A percentile compares a stretch with the other conserved stretches of the same genome.
These are phyloP conservation scores for Philonicus albiceps DNA, from an alignment of 2,888 invertebrate genomes.

Conservation along the genomic window DNA sequence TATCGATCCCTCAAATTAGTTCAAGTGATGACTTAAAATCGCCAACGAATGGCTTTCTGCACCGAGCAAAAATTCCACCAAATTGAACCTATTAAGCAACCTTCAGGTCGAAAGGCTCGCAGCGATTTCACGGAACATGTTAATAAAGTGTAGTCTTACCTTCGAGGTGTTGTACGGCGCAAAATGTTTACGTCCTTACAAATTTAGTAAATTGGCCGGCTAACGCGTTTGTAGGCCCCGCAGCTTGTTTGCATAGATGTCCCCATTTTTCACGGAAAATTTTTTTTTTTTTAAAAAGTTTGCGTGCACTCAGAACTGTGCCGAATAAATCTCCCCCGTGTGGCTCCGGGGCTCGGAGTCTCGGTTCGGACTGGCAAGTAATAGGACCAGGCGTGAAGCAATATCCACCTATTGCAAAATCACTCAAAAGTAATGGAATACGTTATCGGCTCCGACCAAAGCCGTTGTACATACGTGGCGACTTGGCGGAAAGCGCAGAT, in stretches of 20 bases:
- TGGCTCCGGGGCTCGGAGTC: not conserved
- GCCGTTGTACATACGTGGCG: not conserved
- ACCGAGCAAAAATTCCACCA: not conserved
- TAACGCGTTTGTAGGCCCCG: not conserved
- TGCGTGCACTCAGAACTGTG: not conserved
- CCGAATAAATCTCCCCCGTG: not conserved
- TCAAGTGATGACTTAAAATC: not conserved
- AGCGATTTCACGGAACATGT: not conserved
- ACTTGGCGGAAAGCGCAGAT: constrained; percentile 42
- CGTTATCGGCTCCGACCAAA: not conserved
- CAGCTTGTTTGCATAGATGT: not conserved
- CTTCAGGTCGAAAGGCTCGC: not conserved
- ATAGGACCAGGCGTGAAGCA: constrained; percentile 29
- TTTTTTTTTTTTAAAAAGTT: not conserved
- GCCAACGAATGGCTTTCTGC: not conserved
- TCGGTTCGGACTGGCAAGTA: not conserved
- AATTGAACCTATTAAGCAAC: not conserved
- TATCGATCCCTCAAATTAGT: not conserved
- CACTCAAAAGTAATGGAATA: constrained; percentile 35
- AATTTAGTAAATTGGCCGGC: not conserved
- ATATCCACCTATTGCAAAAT: constrained; percentile 29
- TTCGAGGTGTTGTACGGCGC: not conserved
- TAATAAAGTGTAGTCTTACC: not conserved
- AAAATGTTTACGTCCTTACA: not conserved
- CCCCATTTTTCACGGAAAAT: not conserved